These are phyloP conservation scores for Drosophila takahashii DNA, from an alignment of 1,140 invertebrate genomes.

Conservation along the genomic window DNA sequence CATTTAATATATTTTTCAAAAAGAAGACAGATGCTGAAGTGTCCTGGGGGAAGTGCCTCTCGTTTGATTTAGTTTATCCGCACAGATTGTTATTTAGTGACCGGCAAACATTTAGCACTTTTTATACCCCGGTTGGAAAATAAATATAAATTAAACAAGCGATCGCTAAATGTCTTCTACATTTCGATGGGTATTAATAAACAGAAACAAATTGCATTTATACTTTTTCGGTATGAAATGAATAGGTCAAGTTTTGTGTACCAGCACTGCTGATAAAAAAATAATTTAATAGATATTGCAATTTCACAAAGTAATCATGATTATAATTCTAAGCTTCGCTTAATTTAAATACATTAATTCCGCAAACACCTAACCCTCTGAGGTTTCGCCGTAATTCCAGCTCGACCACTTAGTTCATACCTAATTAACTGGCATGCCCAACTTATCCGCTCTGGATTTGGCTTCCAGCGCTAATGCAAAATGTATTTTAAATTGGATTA, in stretches of 20 bases:
- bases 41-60: slow-evolving; percentile 2
- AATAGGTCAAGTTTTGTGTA: too few species aligned
- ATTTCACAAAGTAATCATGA: too few species aligned
- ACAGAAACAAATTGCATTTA: too few species aligned
- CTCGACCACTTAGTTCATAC: slow-evolving; percentile 20
- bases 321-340: background rate
- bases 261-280: too few species aligned
- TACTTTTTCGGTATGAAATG: too few species aligned
- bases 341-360: background rate
- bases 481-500: slow-evolving; percentile 80
- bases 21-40: slow-evolving; percentile 24
- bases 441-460: slow-evolving; percentile 32
- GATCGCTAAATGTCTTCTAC: too few species aligned
- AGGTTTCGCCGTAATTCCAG: slow-evolving; percentile 15
- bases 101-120: background rate
- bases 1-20: slow-evolving; percentile 52
- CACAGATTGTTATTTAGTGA: slow-evolving; percentile 31
- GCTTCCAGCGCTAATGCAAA: slow-evolving; percentile 65
- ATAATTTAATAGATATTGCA: too few species aligned
- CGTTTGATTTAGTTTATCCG: slow-evolving; percentile 18
- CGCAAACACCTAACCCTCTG: background rate
- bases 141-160: too few species aligned
- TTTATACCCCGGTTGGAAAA: background rate
- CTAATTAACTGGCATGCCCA: slow-evolving; percentile 37
- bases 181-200: too few species aligned